phyloP scores from a whole-genome alignment of 2,888 invertebrate species.

The Mesochorus sp. region DNA sequence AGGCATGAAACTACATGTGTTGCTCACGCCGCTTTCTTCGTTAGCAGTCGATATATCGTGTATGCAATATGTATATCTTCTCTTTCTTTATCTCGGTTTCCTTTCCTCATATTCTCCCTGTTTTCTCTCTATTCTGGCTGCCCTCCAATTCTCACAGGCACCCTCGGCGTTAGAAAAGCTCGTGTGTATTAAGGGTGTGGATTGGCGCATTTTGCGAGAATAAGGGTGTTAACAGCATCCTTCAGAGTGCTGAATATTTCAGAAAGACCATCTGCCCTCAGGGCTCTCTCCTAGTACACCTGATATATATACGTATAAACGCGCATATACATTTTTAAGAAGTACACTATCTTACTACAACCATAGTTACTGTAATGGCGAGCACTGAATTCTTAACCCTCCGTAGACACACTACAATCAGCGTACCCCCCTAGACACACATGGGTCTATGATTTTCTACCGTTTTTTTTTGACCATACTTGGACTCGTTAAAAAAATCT shows the following conservation, averaged over 20 bases:
- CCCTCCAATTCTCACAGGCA: slow-evolving; percentile 60
- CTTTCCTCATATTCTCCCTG: slow-evolving; percentile 22
- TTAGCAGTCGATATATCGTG: neutral
- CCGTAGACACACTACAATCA: too few species aligned
- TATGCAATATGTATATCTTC: neutral
- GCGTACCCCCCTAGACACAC: too few species aligned
- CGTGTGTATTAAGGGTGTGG: slow-evolving; percentile 43
- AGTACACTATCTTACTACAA: slow-evolving; percentile 51
- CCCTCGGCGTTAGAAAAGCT: slow-evolving; percentile 17
- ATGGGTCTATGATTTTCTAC: too few species aligned
- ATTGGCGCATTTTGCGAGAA: slow-evolving; percentile 30
- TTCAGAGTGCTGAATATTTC: slow-evolving; percentile 71
- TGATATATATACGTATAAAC: neutral
- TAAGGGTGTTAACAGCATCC: slow-evolving; percentile 67
- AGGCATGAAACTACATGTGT: neutral
- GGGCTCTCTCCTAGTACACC: slow-evolving; percentile 13
- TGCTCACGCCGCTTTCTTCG: too few species aligned
- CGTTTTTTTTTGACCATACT: too few species aligned
- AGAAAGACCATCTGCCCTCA: slow-evolving; percentile 64
- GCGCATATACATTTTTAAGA: slow-evolving; percentile 43
- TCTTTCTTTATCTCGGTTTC: slow-evolving; percentile 37
- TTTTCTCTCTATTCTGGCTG: slow-evolving; percentile 63
- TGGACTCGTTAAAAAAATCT: too few species aligned
- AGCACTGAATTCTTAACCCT: slow-evolving; percentile 48
- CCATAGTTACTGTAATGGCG: slow-evolving; percentile 25